phyloP scores from a whole-genome alignment of 2,797 vertebrate genomes.

The Melanotaenia trifasciata region DNA sequence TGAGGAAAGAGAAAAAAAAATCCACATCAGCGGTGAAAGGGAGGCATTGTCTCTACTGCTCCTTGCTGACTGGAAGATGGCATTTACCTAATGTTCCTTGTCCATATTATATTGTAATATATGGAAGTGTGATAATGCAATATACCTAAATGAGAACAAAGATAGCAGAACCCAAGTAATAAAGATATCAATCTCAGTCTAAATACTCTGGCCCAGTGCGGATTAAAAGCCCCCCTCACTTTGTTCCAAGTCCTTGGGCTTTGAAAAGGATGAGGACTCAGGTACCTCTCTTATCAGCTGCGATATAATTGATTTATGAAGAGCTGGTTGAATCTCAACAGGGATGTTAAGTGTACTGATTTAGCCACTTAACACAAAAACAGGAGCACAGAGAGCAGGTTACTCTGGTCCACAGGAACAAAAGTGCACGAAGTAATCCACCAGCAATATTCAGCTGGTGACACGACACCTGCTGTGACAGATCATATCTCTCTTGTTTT shows the following conservation, averaged over 20 bases:
- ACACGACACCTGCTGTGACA: constrained; percentile 17
- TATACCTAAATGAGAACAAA: constrained; percentile 17
- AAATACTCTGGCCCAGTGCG: constrained; percentile 36
- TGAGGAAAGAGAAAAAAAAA: background rate
- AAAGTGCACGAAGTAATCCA: constrained; percentile 46
- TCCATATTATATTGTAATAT: constrained; percentile 21
- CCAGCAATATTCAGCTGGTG: constrained; percentile 21
- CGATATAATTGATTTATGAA: constrained; percentile 80
- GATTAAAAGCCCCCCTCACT: constrained; percentile 61
- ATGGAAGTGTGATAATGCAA: constrained; percentile 29
- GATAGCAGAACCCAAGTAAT: constrained; percentile 46
- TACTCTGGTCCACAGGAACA: constrained; percentile 55
- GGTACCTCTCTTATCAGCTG: constrained; percentile 73
- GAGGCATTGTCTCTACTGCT: background rate
- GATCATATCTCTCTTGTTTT: background rate
- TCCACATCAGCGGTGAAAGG: background rate
- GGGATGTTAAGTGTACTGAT: constrained; percentile 64
- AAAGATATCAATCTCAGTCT: constrained; percentile 56
- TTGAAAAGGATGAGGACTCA: constrained; percentile 60
- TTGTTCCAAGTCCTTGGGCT: constrained; percentile 59
- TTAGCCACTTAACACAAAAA: constrained; percentile 71
- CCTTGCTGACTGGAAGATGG: background rate
- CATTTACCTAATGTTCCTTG: too few species aligned
- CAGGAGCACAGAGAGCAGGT: constrained; percentile 53
- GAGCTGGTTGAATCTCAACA: constrained; percentile 72